phyloP scores from a whole-genome alignment of 35 echinoderm and acorn worm genomes.

The Heliocidaris tuberculata region DNA sequence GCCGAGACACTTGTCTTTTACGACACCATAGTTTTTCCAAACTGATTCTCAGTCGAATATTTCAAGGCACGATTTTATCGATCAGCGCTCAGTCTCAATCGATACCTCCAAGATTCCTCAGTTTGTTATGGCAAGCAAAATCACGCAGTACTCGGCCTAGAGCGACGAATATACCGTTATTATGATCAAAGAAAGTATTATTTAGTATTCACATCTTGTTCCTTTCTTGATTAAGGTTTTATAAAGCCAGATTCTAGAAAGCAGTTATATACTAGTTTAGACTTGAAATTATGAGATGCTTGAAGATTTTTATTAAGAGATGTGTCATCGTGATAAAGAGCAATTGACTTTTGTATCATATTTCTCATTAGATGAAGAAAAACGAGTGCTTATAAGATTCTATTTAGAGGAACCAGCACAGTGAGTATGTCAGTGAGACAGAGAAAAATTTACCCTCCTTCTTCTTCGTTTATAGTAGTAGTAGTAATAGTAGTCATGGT shows the following conservation, averaged over 20 bases:
- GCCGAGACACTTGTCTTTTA: not conserved
- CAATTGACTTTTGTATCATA: not conserved
- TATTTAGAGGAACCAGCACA: too few species aligned
- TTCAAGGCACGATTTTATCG: slow-evolving; percentile 39
- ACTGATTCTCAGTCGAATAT: slow-evolving; percentile 15
- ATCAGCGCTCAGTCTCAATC: not conserved
- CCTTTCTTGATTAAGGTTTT: not conserved
- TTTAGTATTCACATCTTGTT: not conserved
- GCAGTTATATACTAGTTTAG: not conserved
- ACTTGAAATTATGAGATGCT: not conserved
- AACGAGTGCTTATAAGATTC: not conserved
- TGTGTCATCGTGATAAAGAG: not conserved
- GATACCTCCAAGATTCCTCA: slow-evolving; percentile 10
- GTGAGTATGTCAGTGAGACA: too few species aligned
- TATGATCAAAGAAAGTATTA: not conserved
- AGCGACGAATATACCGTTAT: not conserved
- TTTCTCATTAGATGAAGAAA: not conserved
- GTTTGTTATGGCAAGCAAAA: not conserved
- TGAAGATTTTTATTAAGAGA: not conserved
- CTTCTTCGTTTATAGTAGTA: too few species aligned
- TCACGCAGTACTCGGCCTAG: slow-evolving; percentile 18
- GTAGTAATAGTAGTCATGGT: too few species aligned
- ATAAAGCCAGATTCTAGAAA: not conserved
- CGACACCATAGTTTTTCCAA: not conserved
- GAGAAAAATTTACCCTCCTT: too few species aligned